Conservation (phyloP, 2,888 invertebrate species). For the Epirrita christyi region DNA sequence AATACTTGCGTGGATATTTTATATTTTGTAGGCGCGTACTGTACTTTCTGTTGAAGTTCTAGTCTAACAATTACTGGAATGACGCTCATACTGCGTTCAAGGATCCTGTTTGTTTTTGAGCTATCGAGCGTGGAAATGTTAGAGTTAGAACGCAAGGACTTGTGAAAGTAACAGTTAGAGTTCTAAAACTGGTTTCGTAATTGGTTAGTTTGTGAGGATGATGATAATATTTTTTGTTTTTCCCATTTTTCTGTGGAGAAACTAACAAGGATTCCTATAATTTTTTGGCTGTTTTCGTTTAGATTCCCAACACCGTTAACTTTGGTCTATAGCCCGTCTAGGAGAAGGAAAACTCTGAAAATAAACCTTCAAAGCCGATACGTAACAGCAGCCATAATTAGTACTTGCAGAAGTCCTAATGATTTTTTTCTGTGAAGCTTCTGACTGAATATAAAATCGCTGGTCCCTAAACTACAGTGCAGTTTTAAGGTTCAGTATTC, state of each 20-base stretch:
- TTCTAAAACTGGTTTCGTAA: slow-evolving; percentile 14
- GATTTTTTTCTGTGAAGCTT: too few species aligned
- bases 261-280: neutral
- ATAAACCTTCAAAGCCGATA: too few species aligned
- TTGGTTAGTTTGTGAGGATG: slow-evolving; percentile 7
- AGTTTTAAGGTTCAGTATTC: too few species aligned
- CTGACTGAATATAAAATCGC: too few species aligned
- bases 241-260: too few species aligned
- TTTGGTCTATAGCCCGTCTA: too few species aligned
- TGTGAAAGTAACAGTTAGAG: slow-evolving; percentile 13
- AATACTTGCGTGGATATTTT: slow-evolving; percentile 11
- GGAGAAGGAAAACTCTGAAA: too few species aligned
- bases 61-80: slow-evolving; percentile 67
- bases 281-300: too few species aligned
- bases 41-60: slow-evolving; percentile 67
- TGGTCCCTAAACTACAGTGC: too few species aligned
- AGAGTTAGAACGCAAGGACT: slow-evolving; percentile 20
- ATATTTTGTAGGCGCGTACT: slow-evolving; percentile 54
- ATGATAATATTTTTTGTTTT: slow-evolving; percentile 1
- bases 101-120: slow-evolving; percentile 31
- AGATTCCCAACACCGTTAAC: too few species aligned
- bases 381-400: too few species aligned
- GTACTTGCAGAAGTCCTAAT: too few species aligned
- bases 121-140: slow-evolving; percentile 25
- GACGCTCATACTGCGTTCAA: slow-evolving; percentile 32